Percentiles rank a stretch among this genome's conserved stretches.
phyloP scores from a whole-genome alignment of 2,113 vertebrate species.

The Desmodus rotundus region DNA sequence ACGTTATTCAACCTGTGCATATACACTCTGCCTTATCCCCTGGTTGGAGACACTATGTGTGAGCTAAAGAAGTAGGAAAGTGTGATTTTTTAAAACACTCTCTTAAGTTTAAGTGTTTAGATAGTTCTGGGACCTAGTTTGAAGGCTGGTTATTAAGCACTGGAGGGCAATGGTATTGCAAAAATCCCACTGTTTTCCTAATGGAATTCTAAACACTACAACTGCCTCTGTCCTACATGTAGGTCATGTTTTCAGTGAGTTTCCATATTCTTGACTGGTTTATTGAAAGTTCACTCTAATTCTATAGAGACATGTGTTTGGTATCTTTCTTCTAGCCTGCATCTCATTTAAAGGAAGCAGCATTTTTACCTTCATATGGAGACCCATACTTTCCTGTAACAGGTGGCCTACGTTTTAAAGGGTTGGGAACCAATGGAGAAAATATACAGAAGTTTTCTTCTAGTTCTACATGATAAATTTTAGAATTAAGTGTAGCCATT shows the following conservation, averaged over 20 bases:
- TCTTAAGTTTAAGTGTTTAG: not conserved
- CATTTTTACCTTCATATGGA: not conserved
- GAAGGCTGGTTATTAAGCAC: not conserved
- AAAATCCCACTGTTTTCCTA: not conserved
- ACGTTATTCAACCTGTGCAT: fast-evolving
- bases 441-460: not conserved
- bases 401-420: not conserved
- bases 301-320: not conserved
- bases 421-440: not conserved
- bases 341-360: not conserved
- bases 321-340: not conserved
- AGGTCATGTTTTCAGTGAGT: not conserved
- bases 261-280: not conserved
- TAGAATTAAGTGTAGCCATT: not conserved
- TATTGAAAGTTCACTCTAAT: not conserved
- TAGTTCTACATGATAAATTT: not conserved
- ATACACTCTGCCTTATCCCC: not conserved
- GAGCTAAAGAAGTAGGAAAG: not conserved
- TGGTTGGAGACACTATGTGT: not conserved
- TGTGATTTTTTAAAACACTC: not conserved
- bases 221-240: not conserved
- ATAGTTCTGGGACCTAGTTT: not conserved
- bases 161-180: not conserved
- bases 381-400: not conserved
- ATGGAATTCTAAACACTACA: not conserved